phyloP scores from a whole-genome alignment of 2,888 invertebrate species.

The Strigamia transsilvanica region DNA sequence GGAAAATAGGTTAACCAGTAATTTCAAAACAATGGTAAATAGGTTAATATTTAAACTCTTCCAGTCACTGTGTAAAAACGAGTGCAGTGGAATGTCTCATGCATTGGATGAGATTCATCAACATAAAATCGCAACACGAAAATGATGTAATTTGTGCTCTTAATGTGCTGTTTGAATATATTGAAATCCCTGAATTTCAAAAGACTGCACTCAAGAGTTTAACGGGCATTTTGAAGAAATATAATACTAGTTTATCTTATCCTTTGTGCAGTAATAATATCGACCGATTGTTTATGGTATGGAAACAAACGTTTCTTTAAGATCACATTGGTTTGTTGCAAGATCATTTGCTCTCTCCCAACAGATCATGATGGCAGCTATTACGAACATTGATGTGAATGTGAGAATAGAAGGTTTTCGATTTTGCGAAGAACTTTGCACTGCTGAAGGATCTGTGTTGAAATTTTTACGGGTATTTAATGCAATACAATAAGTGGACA shows the following conservation, averaged over 20 bases:
- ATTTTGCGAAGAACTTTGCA: slow-evolving; percentile 11
- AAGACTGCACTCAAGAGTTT: not conserved
- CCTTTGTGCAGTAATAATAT: not conserved
- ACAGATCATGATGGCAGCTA: not conserved
- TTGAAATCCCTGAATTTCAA: not conserved
- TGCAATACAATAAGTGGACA: too few species aligned
- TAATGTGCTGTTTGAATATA: not conserved
- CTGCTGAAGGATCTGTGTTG: slow-evolving; percentile 1
- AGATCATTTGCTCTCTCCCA: not conserved
- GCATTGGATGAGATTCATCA: not conserved
- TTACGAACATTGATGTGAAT: not conserved
- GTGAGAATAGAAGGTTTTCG: not conserved
- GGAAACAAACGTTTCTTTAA: not conserved
- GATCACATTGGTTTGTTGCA: not conserved
- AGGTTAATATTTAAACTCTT: not conserved
- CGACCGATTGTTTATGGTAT: not conserved
- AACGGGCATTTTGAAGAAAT: slow-evolving; percentile 1
- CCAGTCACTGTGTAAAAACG: not conserved
- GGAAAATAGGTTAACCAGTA: not conserved
- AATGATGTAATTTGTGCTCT: not conserved
- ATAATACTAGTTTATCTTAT: not conserved
- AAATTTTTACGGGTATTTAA: not conserved
- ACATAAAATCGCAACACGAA: not conserved
- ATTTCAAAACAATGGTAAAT: not conserved
- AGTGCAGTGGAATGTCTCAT: not conserved